These are phyloP conservation scores for Vidua macroura DNA, from an alignment of 2,113 vertebrate genomes.

Conservation along the genomic window DNA sequence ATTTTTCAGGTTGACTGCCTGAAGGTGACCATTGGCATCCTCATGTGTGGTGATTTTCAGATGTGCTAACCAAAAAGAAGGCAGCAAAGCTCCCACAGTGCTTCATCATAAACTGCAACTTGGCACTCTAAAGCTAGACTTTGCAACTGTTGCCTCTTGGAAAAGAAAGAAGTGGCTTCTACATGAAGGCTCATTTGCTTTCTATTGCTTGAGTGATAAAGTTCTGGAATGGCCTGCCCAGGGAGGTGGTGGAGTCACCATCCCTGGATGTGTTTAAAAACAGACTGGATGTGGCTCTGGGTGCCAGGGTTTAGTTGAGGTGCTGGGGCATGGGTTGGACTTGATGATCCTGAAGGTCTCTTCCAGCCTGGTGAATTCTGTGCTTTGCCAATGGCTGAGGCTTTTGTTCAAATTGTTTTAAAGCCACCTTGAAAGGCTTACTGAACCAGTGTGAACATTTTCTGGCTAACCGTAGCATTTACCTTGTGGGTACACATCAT, in stretches of 20 bases:
- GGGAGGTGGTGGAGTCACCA: not conserved
- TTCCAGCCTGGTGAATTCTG: not conserved
- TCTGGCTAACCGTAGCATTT: not conserved
- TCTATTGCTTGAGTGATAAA: not conserved
- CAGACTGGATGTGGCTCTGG: not conserved
- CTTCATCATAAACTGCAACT: not conserved
- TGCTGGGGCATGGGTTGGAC: not conserved
- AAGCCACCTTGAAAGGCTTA: not conserved
- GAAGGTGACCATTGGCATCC: not conserved
- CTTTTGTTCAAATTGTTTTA: not conserved
- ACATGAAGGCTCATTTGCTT: not conserved
- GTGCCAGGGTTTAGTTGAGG: not conserved
- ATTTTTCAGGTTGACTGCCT: not conserved
- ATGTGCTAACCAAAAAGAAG: not conserved
- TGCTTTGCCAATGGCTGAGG: not conserved
- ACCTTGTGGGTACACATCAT: not conserved
- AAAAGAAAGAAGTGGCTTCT: not conserved
- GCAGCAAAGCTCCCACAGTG: accelerated
- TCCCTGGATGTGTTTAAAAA: not conserved
- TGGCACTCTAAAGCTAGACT: not conserved
- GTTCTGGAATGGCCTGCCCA: not conserved
- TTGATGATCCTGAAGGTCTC: not conserved
- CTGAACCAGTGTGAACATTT: not conserved
- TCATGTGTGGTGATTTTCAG: accelerated
- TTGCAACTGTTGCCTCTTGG: not conserved